Percentiles rank a stretch among this genome's conserved stretches.
Evolutionary conservation across 2,113 vertebrate genomes (phyloP).

Genomic region (Tapirus terrestris): DNA sequence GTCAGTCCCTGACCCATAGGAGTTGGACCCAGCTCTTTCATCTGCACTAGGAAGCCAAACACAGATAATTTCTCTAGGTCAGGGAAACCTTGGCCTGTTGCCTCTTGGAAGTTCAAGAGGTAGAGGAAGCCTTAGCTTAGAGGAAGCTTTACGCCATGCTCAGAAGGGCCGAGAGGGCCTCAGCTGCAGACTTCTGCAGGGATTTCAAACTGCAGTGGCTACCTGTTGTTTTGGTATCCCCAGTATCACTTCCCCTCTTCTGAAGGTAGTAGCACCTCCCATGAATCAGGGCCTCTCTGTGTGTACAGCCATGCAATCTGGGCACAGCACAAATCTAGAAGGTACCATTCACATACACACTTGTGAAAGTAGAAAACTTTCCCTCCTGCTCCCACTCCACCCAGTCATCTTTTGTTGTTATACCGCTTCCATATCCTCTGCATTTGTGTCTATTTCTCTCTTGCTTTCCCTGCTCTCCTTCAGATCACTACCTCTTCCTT

Average conservation of each 20-base stretch:
- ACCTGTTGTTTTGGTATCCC: neutral
- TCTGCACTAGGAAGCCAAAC: constrained; percentile 38
- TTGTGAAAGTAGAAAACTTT: neutral
- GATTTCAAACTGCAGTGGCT: constrained; percentile 1
- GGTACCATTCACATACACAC: neutral
- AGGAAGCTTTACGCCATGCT: constrained; percentile 3
- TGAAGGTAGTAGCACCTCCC: neutral
- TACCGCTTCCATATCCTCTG: neutral
- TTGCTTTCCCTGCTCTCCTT: neutral
- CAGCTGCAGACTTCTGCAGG: neutral
- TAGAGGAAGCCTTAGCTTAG: neutral
- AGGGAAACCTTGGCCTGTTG: constrained; percentile 40
- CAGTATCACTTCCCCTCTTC: neutral
- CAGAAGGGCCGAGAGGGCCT: neutral
- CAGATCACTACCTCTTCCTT: neutral
- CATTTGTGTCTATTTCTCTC: neutral
- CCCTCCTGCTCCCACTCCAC: neutral
- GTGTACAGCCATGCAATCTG: neutral
- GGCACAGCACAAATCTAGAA: neutral
- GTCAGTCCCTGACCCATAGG: neutral
- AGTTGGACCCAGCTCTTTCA: constrained; percentile 49
- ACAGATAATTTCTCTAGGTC: constrained; percentile 34
- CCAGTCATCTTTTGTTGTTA: neutral
- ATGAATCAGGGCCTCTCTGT: neutral
- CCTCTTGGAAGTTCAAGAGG: constrained; percentile 55